phyloP scores from a whole-genome alignment of 2,888 invertebrate species.

The Pilophorus perplexus region DNA sequence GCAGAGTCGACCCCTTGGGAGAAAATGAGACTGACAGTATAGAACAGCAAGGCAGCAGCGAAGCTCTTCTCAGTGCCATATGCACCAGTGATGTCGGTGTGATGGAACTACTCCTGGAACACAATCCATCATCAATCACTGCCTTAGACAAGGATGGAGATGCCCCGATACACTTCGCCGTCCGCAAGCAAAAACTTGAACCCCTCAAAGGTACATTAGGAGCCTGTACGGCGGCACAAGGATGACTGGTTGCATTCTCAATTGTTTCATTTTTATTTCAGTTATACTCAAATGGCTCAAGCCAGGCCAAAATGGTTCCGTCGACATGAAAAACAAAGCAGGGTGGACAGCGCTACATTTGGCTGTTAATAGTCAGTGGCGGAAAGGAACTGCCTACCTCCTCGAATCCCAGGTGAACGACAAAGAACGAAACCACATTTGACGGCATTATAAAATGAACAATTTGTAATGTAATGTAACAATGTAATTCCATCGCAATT shows the following conservation, averaged over 20 bases:
- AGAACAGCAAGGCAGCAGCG: conserved; percentile 45
- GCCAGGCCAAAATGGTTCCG: conserved; percentile 52
- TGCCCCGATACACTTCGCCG: conserved; percentile 58
- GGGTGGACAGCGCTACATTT: conserved; percentile 56
- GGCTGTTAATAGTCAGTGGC: conserved; percentile 57
- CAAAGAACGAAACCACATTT: conserved; percentile 50
- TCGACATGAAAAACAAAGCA: conserved; percentile 55
- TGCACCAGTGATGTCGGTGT: conserved; percentile 55
- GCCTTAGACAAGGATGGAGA: conserved; percentile 55
- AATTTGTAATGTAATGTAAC: no score
- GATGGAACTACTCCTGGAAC: conserved; percentile 54
- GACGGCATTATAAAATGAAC: no score
- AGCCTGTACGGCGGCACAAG: conserved; percentile 48
- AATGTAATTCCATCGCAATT: no score
- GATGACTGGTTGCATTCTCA: neutral
- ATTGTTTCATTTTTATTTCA: no score
- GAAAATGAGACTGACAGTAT: neutral
- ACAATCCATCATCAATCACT: conserved; percentile 54
- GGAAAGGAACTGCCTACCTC: conserved; percentile 57
- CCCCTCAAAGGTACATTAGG: no score
- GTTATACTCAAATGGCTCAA: conserved; percentile 49
- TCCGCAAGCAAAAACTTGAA: conserved; percentile 54
- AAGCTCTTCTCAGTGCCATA: conserved; percentile 59
- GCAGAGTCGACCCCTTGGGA: neutral
- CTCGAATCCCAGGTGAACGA: conserved; percentile 56